Base-by-base conservation (phyloP, 2,888 invertebrate species). In the Ceratothoa steindachneri region DNA sequence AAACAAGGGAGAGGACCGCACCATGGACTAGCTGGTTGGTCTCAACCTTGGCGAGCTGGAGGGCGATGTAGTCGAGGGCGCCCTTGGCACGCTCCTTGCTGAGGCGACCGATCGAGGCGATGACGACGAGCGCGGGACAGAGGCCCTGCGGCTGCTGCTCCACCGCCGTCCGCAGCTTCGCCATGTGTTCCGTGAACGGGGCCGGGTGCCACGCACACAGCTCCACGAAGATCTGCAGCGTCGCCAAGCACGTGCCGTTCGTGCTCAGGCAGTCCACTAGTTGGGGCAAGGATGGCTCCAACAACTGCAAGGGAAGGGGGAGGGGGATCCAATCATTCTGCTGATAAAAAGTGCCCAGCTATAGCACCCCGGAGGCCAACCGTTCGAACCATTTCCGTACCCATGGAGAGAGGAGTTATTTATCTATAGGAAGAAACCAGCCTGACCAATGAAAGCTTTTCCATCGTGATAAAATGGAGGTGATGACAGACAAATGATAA, bases 221-320 rank as follows among this genome's bases (percentile, higher is more conserved):
- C 82, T 91, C 89, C 27, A 90, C 87, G 81, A 95, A 89, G 78
- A 94, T 90, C 83, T 89, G 89, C 82, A 92, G 87, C 28, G 91
- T 89, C 65, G 89, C 87, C 27, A 87, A 85, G 15, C 88, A 87
- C 27, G 89, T 88, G 72, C 88, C 86, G 24, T 88, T 86, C 81
- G 86, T 84, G 81, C 86, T 85, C 71, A 95, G 85, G 83, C 92
- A 93, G 64, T 91, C 91, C 82, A 92, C 89, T 74, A 96, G 87
- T 84, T 92, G 91, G 0, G 92, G 90, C 65, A 96, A 88, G 82
- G 93, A 92, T 0, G 91, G 89, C 85, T 92, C 91, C 81, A 96
- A 85, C 2, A 93, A 85, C 89, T 91, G 83, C 41, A 83, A 83
- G 19, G 67, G 9, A 51, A 53, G 15, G 31, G 19, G 15, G 12